A percentile compares a stretch with the other conserved stretches of the same genome.
Evolutionary conservation across 2,888 invertebrate species (phyloP).

Genomic region (Conomelus anceps): DNA sequence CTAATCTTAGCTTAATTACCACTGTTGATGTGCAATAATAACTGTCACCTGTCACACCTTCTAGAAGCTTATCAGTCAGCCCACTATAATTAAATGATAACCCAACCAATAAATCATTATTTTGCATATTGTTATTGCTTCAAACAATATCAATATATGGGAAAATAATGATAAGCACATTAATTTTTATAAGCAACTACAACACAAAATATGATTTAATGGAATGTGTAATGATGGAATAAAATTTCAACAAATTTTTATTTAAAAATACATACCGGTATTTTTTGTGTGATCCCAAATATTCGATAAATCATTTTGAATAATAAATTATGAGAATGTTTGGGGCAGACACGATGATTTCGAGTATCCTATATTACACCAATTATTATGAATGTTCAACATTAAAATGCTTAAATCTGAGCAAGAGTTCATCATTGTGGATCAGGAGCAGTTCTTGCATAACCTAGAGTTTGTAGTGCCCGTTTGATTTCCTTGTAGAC

Average conservation of each 20-base stretch:
- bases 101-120: too few species aligned
- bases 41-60: too few species aligned
- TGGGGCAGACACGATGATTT: neutral
- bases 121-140: too few species aligned
- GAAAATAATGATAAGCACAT: too few species aligned
- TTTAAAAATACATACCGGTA: neutral
- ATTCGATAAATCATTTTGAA: neutral
- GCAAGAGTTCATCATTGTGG: conserved; percentile 22
- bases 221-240: neutral
- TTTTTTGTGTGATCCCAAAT: neutral
- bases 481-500: conserved; percentile 72
- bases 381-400: neutral
- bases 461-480: conserved; percentile 68
- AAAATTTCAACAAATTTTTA: neutral
- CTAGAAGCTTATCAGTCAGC: too few species aligned
- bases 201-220: neutral
- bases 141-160: too few species aligned
- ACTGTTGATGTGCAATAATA: too few species aligned
- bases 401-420: neutral
- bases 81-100: too few species aligned
- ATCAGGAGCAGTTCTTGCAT: conserved; percentile 45
- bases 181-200: too few species aligned
- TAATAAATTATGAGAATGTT: neutral
- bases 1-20: too few species aligned
- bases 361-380: neutral